Percentiles rank a stretch among this genome's conserved stretches.
These are phyloP conservation scores for Heliconius sara DNA, from an alignment of 2,888 invertebrate genomes.

Conservation along the genomic window DNA sequence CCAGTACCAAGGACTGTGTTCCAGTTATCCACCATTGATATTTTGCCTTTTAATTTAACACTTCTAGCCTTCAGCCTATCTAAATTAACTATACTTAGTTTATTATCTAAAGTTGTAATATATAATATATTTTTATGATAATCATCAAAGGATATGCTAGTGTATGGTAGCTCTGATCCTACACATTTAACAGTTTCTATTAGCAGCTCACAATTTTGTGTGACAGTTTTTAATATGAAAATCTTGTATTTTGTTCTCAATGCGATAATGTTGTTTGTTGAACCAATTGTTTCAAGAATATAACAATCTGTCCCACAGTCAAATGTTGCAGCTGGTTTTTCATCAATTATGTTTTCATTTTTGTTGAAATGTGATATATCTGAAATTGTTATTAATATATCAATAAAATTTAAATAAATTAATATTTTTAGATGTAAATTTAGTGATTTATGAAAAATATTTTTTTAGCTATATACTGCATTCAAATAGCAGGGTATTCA, in stretches of 20 bases:
- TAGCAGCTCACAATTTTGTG: conserved; percentile 51
- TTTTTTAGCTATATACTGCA: too few species aligned
- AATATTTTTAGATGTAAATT: neutral
- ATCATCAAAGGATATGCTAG: conserved; percentile 72
- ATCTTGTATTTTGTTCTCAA: conserved; percentile 70
- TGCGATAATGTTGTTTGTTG: conserved; percentile 64
- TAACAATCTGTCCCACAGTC: conserved; percentile 61
- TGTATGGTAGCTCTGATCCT: conserved; percentile 67
- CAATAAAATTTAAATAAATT: neutral
- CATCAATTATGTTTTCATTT: conserved; percentile 55
- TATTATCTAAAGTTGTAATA: conserved; percentile 64
- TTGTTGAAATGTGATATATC: conserved; percentile 66
- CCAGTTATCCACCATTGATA: conserved; percentile 69
- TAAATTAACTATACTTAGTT: conserved; percentile 69
- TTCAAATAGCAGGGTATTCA: too few species aligned
- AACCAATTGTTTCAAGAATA: conserved; percentile 72
- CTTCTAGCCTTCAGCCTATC: conserved; percentile 67
- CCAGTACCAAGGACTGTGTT: conserved; percentile 68
- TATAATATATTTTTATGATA: conserved; percentile 72
- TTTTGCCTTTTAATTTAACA: conserved; percentile 60
- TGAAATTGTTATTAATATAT: conserved; percentile 53
- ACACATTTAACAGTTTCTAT: conserved; percentile 66
- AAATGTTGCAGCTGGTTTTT: conserved; percentile 55
- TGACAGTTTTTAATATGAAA: conserved; percentile 63
- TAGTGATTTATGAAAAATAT: too few species aligned